Evolutionary conservation across 2,888 invertebrate species (phyloP), one percentile per base, ranked within the genome.

Genomic region (Cremastinae sp.): DNA sequence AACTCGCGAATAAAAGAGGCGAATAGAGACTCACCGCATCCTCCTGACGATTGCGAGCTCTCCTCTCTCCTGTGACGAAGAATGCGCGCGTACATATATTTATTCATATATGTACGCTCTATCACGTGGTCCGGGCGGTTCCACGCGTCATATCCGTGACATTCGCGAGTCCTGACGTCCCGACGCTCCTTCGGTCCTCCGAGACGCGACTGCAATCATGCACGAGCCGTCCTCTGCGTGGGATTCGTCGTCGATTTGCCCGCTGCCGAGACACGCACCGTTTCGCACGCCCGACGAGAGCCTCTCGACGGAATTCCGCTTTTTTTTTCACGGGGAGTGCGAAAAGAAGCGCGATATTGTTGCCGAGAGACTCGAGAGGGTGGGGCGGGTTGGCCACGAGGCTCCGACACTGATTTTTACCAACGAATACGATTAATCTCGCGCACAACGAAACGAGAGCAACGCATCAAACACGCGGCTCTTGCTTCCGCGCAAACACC

Each of bases 41-140:
- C 75, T 81, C 59, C 69, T 54, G 58, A 64, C 58, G 58, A 65
- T 65, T 41, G 14, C n/a, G 43, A 61, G 73, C 73, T 59, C 41
- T 53, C 45, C 14, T 58, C 53, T 28, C 45, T 69, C 43, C 47
- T 64, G 54, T 61, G 34, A 43, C 34, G 58, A 58, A 38, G 38
- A 68, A 64, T 64, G 45, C 68, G 53, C 69, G 64, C 69, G 59
- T 69, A 69, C 69, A 69, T 69, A 59, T 41, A 59, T 69, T 16
- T 14, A n/a, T 10, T 10, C 38, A 59, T 41, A 28, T 61, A 70
- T 73, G 59, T 73, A 76, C 72, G 59, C 61, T 65, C 43, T 80
- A 78, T 86, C 85, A 86, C 83, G 86, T 84, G 86, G 85, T 78
- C 80, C 84, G 83, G 83, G 83, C 80, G 83, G 82, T 84, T 84